Percentiles rank a stretch among this genome's conserved stretches.
Conservation (phyloP, 2,888 invertebrate species). For the Palloptera scutellata region DNA sequence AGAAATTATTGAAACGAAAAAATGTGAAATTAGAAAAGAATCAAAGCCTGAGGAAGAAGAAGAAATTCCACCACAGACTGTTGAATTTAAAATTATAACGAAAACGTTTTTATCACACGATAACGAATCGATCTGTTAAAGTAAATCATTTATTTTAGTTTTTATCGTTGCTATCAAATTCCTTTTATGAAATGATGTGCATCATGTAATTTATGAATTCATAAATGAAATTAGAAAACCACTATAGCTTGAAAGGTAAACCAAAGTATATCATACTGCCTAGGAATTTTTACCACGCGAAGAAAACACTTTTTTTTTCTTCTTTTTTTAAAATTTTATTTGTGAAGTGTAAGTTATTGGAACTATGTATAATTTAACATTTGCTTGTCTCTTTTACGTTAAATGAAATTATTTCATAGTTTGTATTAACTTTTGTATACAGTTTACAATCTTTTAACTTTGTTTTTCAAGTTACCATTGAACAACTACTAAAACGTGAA, state of each 20-base stretch:
- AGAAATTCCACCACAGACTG: conserved; percentile 15
- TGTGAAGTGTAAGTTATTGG: background rate
- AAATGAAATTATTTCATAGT: too few species aligned
- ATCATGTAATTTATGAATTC: too few species aligned
- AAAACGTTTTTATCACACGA: conserved; percentile 43
- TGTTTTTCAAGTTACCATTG: background rate
- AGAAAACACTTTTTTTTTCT: conserved; percentile 6
- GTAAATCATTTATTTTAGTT: conserved; percentile 1
- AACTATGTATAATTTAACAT: conserved; percentile 13
- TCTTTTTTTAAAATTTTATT: conserved; percentile 4
- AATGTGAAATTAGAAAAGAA: background rate
- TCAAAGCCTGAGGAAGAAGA: background rate
- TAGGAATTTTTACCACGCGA: too few species aligned
- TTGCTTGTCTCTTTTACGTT: conserved; percentile 4
- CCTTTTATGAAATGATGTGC: background rate
- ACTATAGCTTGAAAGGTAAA: too few species aligned
- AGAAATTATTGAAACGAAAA: background rate
- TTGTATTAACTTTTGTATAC: background rate
- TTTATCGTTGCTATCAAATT: too few species aligned
- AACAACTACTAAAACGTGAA: too few species aligned
- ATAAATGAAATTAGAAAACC: too few species aligned
- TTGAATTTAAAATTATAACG: conserved; percentile 53
- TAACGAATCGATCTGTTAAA: conserved; percentile 32
- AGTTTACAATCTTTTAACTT: too few species aligned
- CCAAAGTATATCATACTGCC: too few species aligned